Evolutionary conservation across 2,113 vertebrate species (phyloP).

Genomic region (Arvicanthis niloticus): DNA sequence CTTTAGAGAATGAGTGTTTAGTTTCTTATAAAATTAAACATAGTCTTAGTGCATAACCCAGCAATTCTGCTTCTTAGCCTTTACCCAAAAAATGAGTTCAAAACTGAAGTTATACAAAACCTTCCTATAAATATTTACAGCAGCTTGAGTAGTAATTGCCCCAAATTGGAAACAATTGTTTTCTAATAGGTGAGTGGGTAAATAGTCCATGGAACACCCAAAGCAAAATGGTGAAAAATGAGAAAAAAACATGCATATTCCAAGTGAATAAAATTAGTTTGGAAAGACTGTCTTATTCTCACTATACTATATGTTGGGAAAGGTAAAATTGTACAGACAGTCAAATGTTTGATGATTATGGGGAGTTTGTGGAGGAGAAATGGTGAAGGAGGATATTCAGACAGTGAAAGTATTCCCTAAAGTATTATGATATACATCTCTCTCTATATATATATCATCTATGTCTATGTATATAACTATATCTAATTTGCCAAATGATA

Average conservation of each 20-base stretch:
- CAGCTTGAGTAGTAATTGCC: background rate
- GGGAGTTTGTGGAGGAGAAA: background rate
- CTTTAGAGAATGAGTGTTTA: background rate
- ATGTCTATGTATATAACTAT: background rate
- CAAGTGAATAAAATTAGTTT: background rate
- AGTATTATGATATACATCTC: background rate
- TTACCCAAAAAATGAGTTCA: slow-evolving; percentile 30
- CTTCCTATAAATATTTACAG: background rate
- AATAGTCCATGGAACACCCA: background rate
- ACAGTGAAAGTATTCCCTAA: background rate
- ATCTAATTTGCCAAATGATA: background rate
- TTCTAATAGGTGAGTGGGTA: background rate
- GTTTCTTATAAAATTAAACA: slow-evolving; percentile 13
- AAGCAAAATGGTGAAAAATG: background rate
- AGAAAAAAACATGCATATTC: background rate
- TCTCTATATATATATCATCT: background rate
- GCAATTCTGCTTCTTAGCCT: background rate
- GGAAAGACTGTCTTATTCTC: background rate
- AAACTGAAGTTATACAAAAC: background rate
- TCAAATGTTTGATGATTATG: background rate
- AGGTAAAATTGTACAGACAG: background rate
- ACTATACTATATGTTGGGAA: background rate
- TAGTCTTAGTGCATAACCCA: background rate
- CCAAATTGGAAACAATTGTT: background rate
- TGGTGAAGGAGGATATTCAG: background rate